Base-by-base conservation (phyloP, 2,797 vertebrate genomes). In the Enteromius thamalakanensis region DNA sequence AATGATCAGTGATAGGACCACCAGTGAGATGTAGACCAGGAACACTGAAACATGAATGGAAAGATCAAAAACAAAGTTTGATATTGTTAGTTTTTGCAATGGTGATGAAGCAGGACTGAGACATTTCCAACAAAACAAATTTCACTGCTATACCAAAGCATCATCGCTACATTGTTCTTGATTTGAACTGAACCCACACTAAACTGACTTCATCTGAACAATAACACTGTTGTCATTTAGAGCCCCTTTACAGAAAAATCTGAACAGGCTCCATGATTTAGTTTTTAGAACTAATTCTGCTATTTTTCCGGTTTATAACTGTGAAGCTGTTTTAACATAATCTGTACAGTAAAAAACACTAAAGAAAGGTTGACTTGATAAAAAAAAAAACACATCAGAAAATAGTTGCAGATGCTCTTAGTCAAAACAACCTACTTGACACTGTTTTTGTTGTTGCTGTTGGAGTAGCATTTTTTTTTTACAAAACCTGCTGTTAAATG, bases 1-100 rank as follows among this genome's bases (percentile, higher is more conserved):
- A 81, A 96, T 87, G 51, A 96, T 86, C 88, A 99, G 93, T 88
- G 96, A 92, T 83, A 98, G 90, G 55, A 96, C 90, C 90, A 99
- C 96, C 87, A 97, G 68, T 74, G 94, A 91, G 89, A 95, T 91
- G 79, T 97, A 99, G 42, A 91, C 90, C 79, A 97, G 92, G 81
- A 97, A 96, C 92, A 97, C 98, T 99, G 95, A 58, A 94, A 91
- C 89, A 90, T 21, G 81, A 90, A 87, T 84, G 79, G 14, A 89
- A n/a, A 86, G 11, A 79, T 42, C 29, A 74, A 12, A 81, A 75
- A 64, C 14, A 37, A 58, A 23, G n/a, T 58, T 58, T n/a, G 32
- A 23, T 21, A 34, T 42, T 42, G n/a, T 45, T 45, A 32, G 53
- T n/a, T 55, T 55, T n/a, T 55, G 53, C 40, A 29, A 29, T 23